Conservation (phyloP, 2,113 vertebrate species). For the Serinus canaria region DNA sequence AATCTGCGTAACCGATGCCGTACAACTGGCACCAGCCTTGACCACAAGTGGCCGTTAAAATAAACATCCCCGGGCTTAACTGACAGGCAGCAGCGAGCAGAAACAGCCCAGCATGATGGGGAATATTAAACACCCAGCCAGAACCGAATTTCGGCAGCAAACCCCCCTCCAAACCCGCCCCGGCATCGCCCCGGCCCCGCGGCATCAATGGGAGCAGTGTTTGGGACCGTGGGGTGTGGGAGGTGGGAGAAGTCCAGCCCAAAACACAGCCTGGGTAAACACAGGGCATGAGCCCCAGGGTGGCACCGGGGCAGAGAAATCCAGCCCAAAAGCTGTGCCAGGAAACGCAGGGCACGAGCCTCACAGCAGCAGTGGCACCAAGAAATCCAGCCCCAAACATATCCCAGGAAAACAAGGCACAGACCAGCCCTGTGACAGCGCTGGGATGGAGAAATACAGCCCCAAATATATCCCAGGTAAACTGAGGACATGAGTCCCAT, state of each 20-base stretch:
- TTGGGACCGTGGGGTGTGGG: neutral
- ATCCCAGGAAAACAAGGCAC: neutral
- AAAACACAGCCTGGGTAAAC: neutral
- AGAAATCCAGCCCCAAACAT: neutral
- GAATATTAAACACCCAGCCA: slow-evolving; percentile 43
- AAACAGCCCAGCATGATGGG: slow-evolving; percentile 33
- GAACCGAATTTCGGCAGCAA: slow-evolving; percentile 31
- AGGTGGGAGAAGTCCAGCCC: neutral
- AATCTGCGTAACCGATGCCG: slow-evolving; percentile 55
- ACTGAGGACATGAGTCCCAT: neutral
- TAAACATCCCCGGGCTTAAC: slow-evolving; percentile 65
- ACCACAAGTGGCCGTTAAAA: slow-evolving; percentile 73
- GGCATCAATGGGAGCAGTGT: slow-evolving; percentile 63
- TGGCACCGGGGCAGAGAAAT: neutral
- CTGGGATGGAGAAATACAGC: neutral
- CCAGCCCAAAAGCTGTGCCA: neutral
- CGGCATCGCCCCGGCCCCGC: neutral
- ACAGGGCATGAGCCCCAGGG: neutral
- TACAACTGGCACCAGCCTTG: slow-evolving; percentile 69
- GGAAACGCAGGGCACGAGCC: neutral
- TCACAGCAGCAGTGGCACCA: neutral
- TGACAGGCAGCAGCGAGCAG: slow-evolving; percentile 64
- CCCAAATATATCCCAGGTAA: neutral
- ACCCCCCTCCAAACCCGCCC: neutral
- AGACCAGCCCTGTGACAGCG: rapidly evolving